A percentile compares a stretch with the other conserved stretches of the same genome.
phyloP scores from a whole-genome alignment of 2,797 vertebrate genomes.

The Alcedo quadribrachys region DNA sequence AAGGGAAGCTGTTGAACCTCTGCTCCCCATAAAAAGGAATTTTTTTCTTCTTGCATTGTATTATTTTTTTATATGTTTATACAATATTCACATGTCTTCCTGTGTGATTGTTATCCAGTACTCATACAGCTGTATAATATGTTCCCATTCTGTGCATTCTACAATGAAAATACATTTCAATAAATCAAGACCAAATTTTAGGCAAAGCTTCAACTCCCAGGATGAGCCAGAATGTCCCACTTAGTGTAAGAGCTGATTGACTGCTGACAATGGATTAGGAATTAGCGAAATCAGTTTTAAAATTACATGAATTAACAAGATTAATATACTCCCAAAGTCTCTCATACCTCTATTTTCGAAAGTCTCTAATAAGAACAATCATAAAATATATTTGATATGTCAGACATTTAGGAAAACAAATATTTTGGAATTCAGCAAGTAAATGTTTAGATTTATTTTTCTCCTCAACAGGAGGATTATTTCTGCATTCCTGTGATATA shows the following conservation, averaged over 20 bases:
- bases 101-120: neutral
- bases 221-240: neutral
- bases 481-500: neutral
- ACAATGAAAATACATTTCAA: conserved; percentile 17
- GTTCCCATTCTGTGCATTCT: neutral
- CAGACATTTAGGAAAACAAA: neutral
- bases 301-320: conserved; percentile 18
- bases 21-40: neutral
- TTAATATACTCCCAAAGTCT: neutral
- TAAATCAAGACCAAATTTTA: neutral
- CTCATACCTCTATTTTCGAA: neutral
- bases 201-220: neutral
- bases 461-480: neutral
- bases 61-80: neutral
- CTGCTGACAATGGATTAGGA: neutral
- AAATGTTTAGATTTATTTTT: neutral
- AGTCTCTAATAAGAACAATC: neutral
- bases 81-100: neutral
- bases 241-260: neutral
- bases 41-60: neutral
- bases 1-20: neutral
- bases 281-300: conserved; percentile 27
- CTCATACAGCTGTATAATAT: neutral
- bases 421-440: neutral
- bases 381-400: neutral